Conservation (phyloP, 2,888 invertebrate genomes). For the Punctoribates punctum region DNA sequence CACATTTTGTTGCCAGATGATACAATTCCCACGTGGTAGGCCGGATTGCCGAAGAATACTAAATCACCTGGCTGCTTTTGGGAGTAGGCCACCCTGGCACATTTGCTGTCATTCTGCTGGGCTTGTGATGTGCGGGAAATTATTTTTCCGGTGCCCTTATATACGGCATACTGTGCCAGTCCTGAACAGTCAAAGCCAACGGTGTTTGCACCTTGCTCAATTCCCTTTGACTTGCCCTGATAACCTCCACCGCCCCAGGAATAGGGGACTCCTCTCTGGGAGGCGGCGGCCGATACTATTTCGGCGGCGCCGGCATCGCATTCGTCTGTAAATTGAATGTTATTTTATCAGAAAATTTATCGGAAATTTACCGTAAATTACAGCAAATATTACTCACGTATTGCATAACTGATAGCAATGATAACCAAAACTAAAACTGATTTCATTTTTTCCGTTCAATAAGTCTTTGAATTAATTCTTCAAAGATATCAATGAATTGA, state of each 20-base stretch:
- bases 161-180: slow-evolving; percentile 18
- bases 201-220: neutral
- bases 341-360: no score
- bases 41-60: neutral
- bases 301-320: neutral
- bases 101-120: neutral
- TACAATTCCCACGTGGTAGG: neutral
- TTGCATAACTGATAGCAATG: no score
- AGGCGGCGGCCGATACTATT: neutral
- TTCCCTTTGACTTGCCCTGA: slow-evolving; percentile 7
- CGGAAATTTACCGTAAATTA: no score
- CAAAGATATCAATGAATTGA: no score
- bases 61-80: neutral
- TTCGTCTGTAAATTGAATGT: no score
- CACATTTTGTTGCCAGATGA: neutral
- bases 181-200: slow-evolving; percentile 29
- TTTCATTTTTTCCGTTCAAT: no score
- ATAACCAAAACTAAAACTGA: no score
- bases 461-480: no score
- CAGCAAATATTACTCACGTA: no score
- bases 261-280: neutral
- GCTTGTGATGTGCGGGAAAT: neutral
- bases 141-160: neutral
- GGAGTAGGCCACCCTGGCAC: neutral
- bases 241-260: slow-evolving; percentile 14